phyloP scores from a whole-genome alignment of 1,140 invertebrate species.

The Cotesia typhae region DNA sequence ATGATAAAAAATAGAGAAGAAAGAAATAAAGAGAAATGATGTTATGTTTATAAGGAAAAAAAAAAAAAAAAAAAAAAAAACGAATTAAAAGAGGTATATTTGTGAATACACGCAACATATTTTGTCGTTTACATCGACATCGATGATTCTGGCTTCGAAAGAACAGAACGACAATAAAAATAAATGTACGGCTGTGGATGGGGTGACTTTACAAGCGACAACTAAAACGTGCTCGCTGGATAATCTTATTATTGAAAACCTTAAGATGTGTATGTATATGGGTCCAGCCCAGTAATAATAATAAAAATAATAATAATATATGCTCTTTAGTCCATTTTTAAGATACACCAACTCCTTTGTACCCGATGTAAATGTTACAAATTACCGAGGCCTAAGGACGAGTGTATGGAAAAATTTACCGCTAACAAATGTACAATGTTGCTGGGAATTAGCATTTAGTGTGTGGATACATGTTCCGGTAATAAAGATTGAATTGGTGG shows the following conservation, averaged over 20 bases:
- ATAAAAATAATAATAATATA: slow-evolving; percentile 3
- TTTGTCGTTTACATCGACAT: slow-evolving; percentile 13
- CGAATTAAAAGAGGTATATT: slow-evolving; percentile 16
- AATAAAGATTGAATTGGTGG: too few relatives aligned
- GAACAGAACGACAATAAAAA: slow-evolving; percentile 21
- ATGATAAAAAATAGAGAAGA: too few relatives aligned
- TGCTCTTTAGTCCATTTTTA: not conserved
- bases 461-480: too few relatives aligned
- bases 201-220: slow-evolving; percentile 7
- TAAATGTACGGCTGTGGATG: slow-evolving; percentile 7
- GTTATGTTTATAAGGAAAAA: slow-evolving; percentile 19
- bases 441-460: too few relatives aligned
- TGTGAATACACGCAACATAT: slow-evolving; percentile 26
- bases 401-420: not conserved
- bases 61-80: not conserved
- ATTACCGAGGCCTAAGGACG: not conserved
- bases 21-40: slow-evolving; percentile 10
- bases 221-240: slow-evolving; percentile 19
- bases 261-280: not conserved
- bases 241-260: slow-evolving; percentile 39
- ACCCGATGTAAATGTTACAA: too few relatives aligned
- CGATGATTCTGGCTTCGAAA: not conserved
- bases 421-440: too few relatives aligned
- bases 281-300: too few relatives aligned
- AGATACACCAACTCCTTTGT: not conserved